phyloP scores from a whole-genome alignment of 1,140 invertebrate genomes.

The Drosophila pseudoananassae region DNA sequence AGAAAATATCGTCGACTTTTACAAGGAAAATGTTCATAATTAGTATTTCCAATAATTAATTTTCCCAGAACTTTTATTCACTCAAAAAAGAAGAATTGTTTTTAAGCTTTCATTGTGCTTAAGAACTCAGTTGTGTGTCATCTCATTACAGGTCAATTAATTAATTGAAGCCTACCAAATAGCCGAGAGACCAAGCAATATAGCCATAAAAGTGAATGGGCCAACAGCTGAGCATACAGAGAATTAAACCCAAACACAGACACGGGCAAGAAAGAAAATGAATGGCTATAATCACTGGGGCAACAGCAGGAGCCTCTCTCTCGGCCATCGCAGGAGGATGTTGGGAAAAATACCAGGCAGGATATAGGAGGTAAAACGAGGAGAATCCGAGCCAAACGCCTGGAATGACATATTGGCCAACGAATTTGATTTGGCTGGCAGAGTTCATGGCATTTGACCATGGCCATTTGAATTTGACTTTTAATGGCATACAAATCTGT shows the following conservation, averaged over 20 bases:
- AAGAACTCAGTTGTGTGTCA: conserved; percentile 18
- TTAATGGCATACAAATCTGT: conserved; percentile 32
- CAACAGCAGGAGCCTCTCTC: conserved; percentile 18
- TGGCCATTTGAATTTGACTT: conserved; percentile 45
- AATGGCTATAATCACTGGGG: conserved; percentile 50
- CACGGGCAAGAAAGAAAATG: conserved; percentile 24
- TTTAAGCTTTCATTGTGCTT: background rate
- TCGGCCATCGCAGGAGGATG: background rate
- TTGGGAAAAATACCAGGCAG: background rate
- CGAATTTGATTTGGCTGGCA: conserved; percentile 45
- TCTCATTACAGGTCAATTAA: conserved; percentile 60
- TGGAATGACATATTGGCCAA: conserved; percentile 53
- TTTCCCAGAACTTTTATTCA: conserved; percentile 1
- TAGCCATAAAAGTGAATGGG: conserved; percentile 57
- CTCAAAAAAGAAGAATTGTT: conserved; percentile 6
- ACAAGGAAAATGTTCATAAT: no score
- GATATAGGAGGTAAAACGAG: conserved; percentile 6
- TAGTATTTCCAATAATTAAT: background rate
- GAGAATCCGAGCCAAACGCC: background rate
- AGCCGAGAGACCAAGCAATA: conserved; percentile 25
- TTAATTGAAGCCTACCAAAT: conserved; percentile 56
- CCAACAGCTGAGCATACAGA: conserved; percentile 17
- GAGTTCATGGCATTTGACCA: conserved; percentile 32
- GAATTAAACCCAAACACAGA: conserved; percentile 2
- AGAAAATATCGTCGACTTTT: no score